Evolutionary conservation across 1,140 invertebrate genomes (phyloP).

Genomic region (Plutomurus gul): DNA sequence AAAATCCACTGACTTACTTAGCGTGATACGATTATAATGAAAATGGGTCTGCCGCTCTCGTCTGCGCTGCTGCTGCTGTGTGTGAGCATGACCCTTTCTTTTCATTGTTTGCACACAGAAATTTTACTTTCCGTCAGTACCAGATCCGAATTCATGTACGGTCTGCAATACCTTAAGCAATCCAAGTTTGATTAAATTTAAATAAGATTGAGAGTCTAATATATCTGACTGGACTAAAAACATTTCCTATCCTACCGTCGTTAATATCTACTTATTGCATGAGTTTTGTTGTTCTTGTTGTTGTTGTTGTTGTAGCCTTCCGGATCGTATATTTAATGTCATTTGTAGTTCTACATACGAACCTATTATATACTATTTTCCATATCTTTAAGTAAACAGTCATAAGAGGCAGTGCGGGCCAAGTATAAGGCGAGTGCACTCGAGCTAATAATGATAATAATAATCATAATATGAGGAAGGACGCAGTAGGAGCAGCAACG

Average conservation of each 20-base stretch:
- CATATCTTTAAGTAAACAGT: too few species aligned
- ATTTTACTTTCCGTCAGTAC: neutral
- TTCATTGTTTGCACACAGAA: too few species aligned
- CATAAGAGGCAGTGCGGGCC: neutral
- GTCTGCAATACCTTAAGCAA: neutral
- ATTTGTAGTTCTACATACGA: too few species aligned
- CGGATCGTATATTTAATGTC: too few species aligned
- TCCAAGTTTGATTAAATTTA: conserved; percentile 8
- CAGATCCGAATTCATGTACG: neutral
- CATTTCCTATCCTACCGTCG: neutral
- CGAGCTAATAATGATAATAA: neutral
- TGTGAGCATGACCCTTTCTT: too few species aligned
- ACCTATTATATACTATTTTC: too few species aligned
- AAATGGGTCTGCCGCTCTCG: conserved; percentile 1
- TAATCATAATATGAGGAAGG: neutral
- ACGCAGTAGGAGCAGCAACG: neutral
- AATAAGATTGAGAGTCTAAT: neutral
- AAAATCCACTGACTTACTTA: neutral
- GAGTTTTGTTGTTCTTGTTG: too few species aligned
- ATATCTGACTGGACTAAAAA: neutral
- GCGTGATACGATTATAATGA: conserved; percentile 22
- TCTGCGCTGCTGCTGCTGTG: too few species aligned
- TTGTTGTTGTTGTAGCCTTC: too few species aligned
- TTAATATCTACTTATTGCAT: neutral
- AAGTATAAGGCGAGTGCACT: conserved; percentile 1